A percentile compares a stretch with the other conserved stretches of the same genome.
These are phyloP conservation scores for Margaritifera margaritifera DNA, from an alignment of 2,888 invertebrate species.

Conservation along the genomic window DNA sequence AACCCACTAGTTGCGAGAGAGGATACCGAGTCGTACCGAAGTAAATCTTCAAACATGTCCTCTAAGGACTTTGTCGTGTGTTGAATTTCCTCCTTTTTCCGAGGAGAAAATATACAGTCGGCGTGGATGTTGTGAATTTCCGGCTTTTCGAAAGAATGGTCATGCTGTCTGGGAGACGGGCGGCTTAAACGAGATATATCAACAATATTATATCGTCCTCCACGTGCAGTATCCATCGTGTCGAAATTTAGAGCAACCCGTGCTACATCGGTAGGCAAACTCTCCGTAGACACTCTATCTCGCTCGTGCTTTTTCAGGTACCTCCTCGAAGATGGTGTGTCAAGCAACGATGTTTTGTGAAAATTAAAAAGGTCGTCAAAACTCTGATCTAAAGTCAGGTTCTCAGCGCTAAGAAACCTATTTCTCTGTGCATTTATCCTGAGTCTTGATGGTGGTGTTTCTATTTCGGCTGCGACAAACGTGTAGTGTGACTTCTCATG, in stretches of 20 bases:
- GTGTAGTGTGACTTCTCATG: slow-evolving; percentile 20
- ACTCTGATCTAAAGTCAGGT: slow-evolving; percentile 33
- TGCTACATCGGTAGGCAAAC: slow-evolving; percentile 33
- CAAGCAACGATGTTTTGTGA: slow-evolving; percentile 45
- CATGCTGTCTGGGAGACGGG: slow-evolving; percentile 28
- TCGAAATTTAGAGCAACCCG: slow-evolving; percentile 33
- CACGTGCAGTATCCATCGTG: slow-evolving; percentile 14
- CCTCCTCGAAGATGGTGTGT: slow-evolving; percentile 36
- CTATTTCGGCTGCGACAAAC: slow-evolving; percentile 21
- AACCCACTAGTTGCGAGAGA: slow-evolving; percentile 62
- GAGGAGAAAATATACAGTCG: slow-evolving; percentile 62
- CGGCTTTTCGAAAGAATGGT: slow-evolving; percentile 42
- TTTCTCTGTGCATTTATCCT: slow-evolving; percentile 57
- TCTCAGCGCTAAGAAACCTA: slow-evolving; percentile 58
- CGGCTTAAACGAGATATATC: background rate
- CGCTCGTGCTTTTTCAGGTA: slow-evolving; percentile 37
- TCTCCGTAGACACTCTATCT: slow-evolving; percentile 29
- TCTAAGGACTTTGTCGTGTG: slow-evolving; percentile 61
- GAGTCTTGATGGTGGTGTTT: slow-evolving; percentile 33
- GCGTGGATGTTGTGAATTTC: slow-evolving; percentile 54
- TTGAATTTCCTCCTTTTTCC: slow-evolving; percentile 53
- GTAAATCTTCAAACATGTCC: slow-evolving; percentile 51
- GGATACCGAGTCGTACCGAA: slow-evolving; percentile 51
- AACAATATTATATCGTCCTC: too few relatives aligned
- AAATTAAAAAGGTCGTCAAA: slow-evolving; percentile 45